Evolutionary conservation across 2,113 vertebrate species (phyloP).

Genomic region (Perca flavescens): DNA sequence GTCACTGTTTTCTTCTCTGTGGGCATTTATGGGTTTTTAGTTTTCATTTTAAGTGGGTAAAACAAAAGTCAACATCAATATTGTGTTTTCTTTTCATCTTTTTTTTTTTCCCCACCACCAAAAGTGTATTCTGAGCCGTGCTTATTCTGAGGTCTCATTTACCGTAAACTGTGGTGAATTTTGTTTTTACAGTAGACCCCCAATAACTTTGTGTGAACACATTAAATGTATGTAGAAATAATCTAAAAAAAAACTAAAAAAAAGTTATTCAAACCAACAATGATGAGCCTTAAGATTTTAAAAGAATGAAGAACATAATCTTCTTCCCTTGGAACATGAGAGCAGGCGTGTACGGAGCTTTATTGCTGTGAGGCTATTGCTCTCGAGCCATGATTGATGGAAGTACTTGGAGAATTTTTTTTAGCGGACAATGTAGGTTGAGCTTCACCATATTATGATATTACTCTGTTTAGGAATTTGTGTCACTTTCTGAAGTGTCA

Average conservation of each 20-base stretch:
- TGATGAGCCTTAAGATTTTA: neutral
- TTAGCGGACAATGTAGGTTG: conserved; percentile 18
- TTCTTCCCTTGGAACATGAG: neutral
- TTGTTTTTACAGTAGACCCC: neutral
- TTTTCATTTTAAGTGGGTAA: neutral
- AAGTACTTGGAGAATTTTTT: conserved; percentile 17
- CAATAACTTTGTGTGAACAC: neutral
- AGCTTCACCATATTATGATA: conserved; percentile 1
- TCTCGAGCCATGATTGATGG: conserved; percentile 47
- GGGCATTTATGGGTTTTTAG: neutral
- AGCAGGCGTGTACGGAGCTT: neutral
- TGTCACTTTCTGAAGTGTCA: conserved; percentile 44
- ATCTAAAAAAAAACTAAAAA: no score
- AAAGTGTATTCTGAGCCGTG: neutral
- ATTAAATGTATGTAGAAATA: neutral
- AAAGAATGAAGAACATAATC: neutral
- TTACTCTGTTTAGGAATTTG: conserved; percentile 31
- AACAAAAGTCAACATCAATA: neutral
- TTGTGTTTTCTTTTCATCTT: neutral
- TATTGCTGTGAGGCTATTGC: neutral
- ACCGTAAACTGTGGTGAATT: neutral
- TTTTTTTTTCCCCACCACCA: no score
- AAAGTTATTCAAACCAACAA: no score
- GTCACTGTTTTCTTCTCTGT: neutral
- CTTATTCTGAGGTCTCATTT: neutral